Conservation (phyloP, 1,140 invertebrate genomes). For the Eriocheir sinensis region DNA sequence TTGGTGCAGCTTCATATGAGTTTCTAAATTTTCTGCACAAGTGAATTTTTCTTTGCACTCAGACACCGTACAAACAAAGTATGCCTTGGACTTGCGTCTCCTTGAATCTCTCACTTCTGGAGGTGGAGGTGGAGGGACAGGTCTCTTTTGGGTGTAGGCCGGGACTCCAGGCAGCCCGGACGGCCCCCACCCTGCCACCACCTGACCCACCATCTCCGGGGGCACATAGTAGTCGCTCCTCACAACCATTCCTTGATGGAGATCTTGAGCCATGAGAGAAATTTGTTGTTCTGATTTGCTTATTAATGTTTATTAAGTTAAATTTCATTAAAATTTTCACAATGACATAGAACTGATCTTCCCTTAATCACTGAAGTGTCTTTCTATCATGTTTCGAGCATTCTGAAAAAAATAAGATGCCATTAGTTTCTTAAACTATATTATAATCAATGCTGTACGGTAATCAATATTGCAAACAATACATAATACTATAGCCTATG, state of each 20-base stretch:
- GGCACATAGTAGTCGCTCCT: slow-evolving; percentile 35
- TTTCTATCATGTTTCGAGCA: neutral
- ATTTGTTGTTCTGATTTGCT: neutral
- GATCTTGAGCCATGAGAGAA: slow-evolving; percentile 18
- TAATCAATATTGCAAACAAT: no score
- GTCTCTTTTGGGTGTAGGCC: slow-evolving; percentile 39
- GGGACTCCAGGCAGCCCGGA: neutral
- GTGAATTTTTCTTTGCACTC: slow-evolving; percentile 64
- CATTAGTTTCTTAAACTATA: neutral
- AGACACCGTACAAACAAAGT: slow-evolving; percentile 42
- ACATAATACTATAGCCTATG: no score
- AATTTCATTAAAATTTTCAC: neutral
- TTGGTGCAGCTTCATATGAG: slow-evolving; percentile 65
- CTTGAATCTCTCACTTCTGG: slow-evolving; percentile 46
- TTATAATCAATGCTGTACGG: no score
- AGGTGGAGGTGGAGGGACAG: neutral
- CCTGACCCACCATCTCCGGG: neutral
- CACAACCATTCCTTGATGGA: slow-evolving; percentile 10
- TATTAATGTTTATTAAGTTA: neutral
- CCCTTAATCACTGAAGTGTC: neutral
- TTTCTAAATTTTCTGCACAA: slow-evolving; percentile 49
- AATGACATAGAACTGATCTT: neutral
- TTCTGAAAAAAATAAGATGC: neutral
- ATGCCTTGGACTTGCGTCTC: slow-evolving; percentile 49
- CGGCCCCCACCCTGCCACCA: neutral